Base-by-base conservation (phyloP, 2,888 invertebrate genomes). In the Macrosiphum euphorbiae region DNA sequence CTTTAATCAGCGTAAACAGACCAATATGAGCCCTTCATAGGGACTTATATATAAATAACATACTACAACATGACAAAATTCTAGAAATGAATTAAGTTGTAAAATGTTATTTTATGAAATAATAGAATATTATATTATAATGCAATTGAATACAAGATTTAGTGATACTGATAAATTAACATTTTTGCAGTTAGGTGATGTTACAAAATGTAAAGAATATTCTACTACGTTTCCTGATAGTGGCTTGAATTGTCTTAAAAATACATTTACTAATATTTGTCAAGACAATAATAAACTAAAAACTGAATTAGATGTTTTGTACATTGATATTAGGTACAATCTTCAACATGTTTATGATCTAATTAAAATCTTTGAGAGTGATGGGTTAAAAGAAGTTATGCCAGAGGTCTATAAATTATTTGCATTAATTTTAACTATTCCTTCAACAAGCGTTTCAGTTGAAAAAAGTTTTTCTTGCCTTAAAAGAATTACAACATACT, bases 391-490 rank as follows among this genome's bases (percentile, higher is more conserved):
- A 84, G 24, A 13, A 24, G 52, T 67, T 44, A 50, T 47, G 47
- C 47, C 78, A 28, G 90, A 90, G 35, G 78, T 35, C 8, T 90
- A 90, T 28, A n/a, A 90, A 44, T 35, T 47, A 35, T 90, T 67
- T 90, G 2, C 35, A 28, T 78, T 90, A 50, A 78, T 90, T 28
- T 78, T 78, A 20, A 90, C 90, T 35, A 41, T 67, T 50, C 44
- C 67, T 7, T 90, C 67, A n/a, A 90, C 67, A 5, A 67, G 90
- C 44, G 44, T 90, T 44, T 84, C n/a, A 20, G 90, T 90, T 0
- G 20, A 90, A 67, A 90, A 47, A 52, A 90, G 78, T 90, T 90
- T 90, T 50, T 90, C 90, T 50, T 90, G 67, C 28, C 35, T 78
- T n/a, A 90, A 90, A 47, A 28, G 26, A 67, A 44, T 44, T 3